Evolutionary conservation across 2,797 vertebrate genomes (phyloP).

Genomic region (Vespertilio murinus): DNA sequence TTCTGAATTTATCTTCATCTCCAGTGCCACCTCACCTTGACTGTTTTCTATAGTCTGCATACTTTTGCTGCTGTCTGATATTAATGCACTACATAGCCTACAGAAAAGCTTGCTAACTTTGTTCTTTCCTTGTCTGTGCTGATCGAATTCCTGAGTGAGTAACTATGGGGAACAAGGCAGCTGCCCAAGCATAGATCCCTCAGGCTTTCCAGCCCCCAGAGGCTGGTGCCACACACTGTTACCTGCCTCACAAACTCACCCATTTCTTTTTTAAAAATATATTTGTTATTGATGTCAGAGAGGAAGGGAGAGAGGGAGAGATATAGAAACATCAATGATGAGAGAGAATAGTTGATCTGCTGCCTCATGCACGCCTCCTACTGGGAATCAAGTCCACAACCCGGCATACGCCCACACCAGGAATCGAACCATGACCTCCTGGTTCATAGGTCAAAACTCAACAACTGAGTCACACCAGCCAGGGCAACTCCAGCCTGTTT

Average conservation of each 20-base stretch:
- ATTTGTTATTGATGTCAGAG: too few species aligned
- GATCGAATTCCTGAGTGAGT: neutral
- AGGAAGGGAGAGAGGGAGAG: too few species aligned
- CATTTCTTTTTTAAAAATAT: too few species aligned
- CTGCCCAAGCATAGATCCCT: neutral
- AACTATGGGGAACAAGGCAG: neutral
- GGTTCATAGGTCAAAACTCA: too few species aligned
- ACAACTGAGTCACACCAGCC: too few species aligned
- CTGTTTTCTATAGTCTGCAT: conserved; percentile 62
- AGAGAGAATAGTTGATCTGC: too few species aligned
- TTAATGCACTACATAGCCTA: neutral
- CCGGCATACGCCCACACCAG: too few species aligned
- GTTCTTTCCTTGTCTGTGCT: neutral
- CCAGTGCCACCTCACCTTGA: conserved; percentile 67
- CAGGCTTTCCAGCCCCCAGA: accelerated
- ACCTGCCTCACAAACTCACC: neutral
- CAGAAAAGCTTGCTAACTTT: neutral
- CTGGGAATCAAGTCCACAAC: too few species aligned
- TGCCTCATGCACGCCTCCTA: too few species aligned
- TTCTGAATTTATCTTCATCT: conserved; percentile 77
- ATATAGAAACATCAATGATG: too few species aligned
- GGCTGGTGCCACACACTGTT: accelerated
- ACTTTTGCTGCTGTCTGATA: conserved; percentile 44
- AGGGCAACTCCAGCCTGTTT: neutral
- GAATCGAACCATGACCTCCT: too few species aligned